Conservation (phyloP, 2,797 vertebrate species). For the Sebastes steindachneri region DNA sequence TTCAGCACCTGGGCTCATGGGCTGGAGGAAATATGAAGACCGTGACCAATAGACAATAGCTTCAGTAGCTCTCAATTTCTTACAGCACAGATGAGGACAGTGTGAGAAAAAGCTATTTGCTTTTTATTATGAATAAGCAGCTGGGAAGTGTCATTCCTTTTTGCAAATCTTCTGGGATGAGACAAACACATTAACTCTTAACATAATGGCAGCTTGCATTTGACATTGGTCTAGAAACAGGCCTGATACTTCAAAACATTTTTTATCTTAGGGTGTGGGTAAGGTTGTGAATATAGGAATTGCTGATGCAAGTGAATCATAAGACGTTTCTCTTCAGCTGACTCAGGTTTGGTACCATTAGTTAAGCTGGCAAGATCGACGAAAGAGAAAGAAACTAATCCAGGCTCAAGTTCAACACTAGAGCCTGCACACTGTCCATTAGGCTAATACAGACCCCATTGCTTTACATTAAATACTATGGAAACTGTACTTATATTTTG, state of each 20-base stretch:
- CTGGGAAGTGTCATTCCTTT: not conserved
- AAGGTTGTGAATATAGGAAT: slow-evolving; percentile 34
- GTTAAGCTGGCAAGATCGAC: slow-evolving; percentile 44
- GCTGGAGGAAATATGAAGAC: slow-evolving; percentile 37
- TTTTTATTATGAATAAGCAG: not conserved
- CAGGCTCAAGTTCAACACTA: slow-evolving; percentile 17
- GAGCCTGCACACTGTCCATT: not conserved
- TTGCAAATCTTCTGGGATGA: slow-evolving; percentile 15
- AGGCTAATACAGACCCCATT: not conserved
- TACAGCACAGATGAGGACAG: slow-evolving; percentile 1
- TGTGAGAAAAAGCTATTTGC: slow-evolving; percentile 15
- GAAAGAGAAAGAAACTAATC: slow-evolving; percentile 17
- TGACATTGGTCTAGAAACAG: slow-evolving; percentile 17
- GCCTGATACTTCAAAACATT: not conserved
- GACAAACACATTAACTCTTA: not conserved
- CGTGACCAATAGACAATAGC: slow-evolving; percentile 32
- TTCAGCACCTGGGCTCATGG: slow-evolving; percentile 12
- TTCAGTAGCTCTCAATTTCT: slow-evolving; percentile 37
- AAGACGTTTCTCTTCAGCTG: slow-evolving; percentile 55
- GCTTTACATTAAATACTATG: not conserved
- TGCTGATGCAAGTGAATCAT: slow-evolving; percentile 54
- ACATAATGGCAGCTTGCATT: not conserved
- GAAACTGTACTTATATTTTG: slow-evolving; percentile 7
- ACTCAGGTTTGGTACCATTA: slow-evolving; percentile 62
- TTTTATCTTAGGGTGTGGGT: not conserved